Percentiles rank a stretch among this genome's conserved stretches.
Evolutionary conservation across 1,140 invertebrate species (phyloP).

Genomic region (Plectus sambesii): DNA sequence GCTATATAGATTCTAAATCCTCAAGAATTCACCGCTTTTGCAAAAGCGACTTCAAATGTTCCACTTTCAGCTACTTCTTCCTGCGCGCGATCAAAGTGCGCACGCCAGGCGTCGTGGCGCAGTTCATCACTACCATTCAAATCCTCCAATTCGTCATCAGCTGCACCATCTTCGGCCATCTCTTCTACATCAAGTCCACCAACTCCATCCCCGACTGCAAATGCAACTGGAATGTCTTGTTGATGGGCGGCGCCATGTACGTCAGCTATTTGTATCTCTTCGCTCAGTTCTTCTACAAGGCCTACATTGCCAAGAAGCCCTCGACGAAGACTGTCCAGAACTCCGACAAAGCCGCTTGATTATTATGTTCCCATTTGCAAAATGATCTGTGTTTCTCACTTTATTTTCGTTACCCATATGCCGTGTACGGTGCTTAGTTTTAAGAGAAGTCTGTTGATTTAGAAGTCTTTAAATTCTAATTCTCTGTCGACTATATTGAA

Average conservation of each 20-base stretch:
- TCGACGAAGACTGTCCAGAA: constrained; percentile 19
- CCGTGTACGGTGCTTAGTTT: too few relatives aligned
- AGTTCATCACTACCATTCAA: constrained; percentile 44
- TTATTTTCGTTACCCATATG: too few relatives aligned
- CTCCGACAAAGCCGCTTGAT: too few relatives aligned
- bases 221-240: constrained; percentile 41
- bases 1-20: too few relatives aligned
- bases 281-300: constrained; percentile 44
- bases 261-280: constrained; percentile 41
- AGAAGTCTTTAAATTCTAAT: too few relatives aligned
- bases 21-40: too few relatives aligned
- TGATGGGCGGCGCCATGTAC: constrained; percentile 39
- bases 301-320: constrained; percentile 34
- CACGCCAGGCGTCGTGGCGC: constrained; percentile 36
- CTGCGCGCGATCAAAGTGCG: constrained; percentile 36
- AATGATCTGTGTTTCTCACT: too few relatives aligned
- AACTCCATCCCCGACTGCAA: constrained; percentile 34
- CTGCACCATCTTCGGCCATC: constrained; percentile 37
- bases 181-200: constrained; percentile 35
- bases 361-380: too few relatives aligned
- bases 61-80: constrained; percentile 38
- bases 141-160: constrained; percentile 40
- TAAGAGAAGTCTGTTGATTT: too few relatives aligned
- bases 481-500: too few relatives aligned
- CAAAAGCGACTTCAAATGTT: constrained; percentile 3